phyloP scores from a whole-genome alignment of 1,140 invertebrate species.

The Pseudomyrmex flavicornis region DNA sequence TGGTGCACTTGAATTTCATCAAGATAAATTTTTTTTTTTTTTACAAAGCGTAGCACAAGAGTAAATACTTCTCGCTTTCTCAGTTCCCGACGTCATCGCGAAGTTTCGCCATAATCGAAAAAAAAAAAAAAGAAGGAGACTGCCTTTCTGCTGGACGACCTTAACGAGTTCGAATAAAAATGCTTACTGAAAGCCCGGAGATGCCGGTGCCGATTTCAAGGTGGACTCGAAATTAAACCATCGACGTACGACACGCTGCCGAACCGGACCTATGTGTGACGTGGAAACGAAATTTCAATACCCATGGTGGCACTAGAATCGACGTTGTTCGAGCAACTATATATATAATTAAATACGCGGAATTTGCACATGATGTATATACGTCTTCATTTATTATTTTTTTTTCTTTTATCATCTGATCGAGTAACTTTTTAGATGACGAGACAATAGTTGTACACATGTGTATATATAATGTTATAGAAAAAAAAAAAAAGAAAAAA shows the following conservation, averaged over 20 bases:
- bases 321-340: too few species aligned
- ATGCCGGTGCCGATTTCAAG: conserved; percentile 50
- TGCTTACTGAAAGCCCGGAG: conserved; percentile 27
- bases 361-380: too few species aligned
- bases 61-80: conserved; percentile 6
- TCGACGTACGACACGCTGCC: conserved; percentile 20
- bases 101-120: conserved; percentile 30
- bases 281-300: too few species aligned
- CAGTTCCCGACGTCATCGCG: background rate
- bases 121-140: background rate
- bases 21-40: conserved; percentile 54
- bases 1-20: conserved; percentile 62
- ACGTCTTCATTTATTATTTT: too few species aligned
- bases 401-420: too few species aligned
- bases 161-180: conserved; percentile 54
- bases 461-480: background rate
- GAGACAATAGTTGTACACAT: too few species aligned
- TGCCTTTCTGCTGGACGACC: conserved; percentile 38
- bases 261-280: conserved; percentile 65
- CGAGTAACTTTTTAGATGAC: too few species aligned
- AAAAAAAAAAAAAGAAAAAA: background rate
- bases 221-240: conserved; percentile 66
- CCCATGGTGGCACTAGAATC: too few species aligned
- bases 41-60: conserved; percentile 18
- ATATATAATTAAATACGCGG: too few species aligned